These are phyloP conservation scores for Chelonoidis abingdonii DNA, from an alignment of 2,113 vertebrate species.

Conservation along the genomic window DNA sequence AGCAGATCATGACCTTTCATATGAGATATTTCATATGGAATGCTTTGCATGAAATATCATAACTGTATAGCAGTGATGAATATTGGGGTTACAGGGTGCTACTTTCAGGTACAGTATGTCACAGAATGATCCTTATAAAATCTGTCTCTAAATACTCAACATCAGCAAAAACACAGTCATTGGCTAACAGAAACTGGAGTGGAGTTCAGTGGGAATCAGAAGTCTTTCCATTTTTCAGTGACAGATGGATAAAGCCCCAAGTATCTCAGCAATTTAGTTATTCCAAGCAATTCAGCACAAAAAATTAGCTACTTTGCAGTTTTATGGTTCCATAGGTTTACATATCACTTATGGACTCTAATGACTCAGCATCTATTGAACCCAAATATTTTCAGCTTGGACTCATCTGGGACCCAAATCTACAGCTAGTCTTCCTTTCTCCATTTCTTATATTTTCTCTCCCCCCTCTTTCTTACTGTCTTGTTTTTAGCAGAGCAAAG, in stretches of 20 bases:
- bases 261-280: background rate
- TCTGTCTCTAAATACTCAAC: too few species aligned
- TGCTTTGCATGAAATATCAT: too few species aligned
- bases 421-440: background rate
- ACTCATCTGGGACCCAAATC: background rate
- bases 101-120: too few species aligned
- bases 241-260: background rate
- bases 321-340: background rate
- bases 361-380: background rate
- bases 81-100: too few species aligned
- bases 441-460: background rate
- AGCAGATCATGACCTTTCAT: too few species aligned
- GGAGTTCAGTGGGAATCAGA: too few species aligned
- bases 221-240: too few species aligned
- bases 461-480: background rate
- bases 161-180: too few species aligned
- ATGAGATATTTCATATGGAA: too few species aligned
- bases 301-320: background rate
- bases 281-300: background rate
- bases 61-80: too few species aligned
- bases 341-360: background rate
- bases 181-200: too few species aligned
- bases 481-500: background rate
- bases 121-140: too few species aligned
- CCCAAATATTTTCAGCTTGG: background rate